Conservation (phyloP, 1,140 invertebrate species). For the Hylyphantes graminicola region DNA sequence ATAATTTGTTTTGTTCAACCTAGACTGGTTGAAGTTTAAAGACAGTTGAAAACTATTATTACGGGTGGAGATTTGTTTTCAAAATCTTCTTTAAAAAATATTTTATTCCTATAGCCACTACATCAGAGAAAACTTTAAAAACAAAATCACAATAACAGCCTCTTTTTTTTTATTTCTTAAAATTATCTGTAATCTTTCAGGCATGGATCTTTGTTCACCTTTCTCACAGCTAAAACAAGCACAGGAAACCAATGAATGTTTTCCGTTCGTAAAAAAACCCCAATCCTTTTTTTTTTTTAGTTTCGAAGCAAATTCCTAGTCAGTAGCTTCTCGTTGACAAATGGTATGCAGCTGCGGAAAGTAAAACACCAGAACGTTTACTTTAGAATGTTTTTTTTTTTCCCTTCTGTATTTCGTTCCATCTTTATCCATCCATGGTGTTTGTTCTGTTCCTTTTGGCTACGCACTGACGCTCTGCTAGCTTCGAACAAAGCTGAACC, state of each 20-base stretch:
- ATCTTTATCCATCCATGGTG: not conserved
- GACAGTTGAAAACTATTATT: not conserved
- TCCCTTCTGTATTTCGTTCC: not conserved
- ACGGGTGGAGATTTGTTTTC: not conserved
- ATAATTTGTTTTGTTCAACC: not conserved
- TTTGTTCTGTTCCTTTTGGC: constrained; percentile 36
- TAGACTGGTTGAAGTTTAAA: not conserved
- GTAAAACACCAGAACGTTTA: constrained; percentile 33
- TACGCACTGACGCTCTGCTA: constrained; percentile 50
- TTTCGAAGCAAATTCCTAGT: not conserved
- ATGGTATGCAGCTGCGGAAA: constrained; percentile 55
- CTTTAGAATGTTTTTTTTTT: not conserved
- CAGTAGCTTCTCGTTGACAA: constrained; percentile 37
- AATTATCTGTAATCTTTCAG: not conserved
- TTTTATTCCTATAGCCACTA: not conserved
- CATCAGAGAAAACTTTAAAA: not conserved
- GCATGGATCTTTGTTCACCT: not conserved
- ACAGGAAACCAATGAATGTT: constrained; percentile 3
- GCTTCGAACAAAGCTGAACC: constrained; percentile 44
- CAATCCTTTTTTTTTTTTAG: constrained; percentile 8
- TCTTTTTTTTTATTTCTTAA: not conserved
- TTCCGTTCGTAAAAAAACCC: not conserved
- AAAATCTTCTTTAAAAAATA: not conserved
- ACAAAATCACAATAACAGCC: not conserved
- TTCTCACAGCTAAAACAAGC: constrained; percentile 27